Evolutionary conservation across 2,888 invertebrate genomes (phyloP), one percentile per base, ranked within the genome.

Genomic region (Microctonus hyperodae): DNA sequence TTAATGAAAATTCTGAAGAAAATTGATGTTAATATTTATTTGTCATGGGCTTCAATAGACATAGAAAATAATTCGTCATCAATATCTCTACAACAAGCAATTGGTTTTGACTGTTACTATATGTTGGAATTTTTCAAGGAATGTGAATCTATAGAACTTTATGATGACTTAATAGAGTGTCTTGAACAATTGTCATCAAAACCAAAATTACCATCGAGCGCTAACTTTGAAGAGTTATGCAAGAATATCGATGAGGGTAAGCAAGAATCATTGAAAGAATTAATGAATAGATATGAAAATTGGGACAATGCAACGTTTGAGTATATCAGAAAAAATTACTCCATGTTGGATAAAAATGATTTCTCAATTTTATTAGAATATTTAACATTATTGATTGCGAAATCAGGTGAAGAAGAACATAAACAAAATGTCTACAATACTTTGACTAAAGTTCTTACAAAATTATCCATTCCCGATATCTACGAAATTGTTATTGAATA

Each of bases 31-130:
- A 72, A 76, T 3, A 77, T 75, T 61, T 83, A 79, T 50, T 37
- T 84, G 2, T 73, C 70, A 2, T 83, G 83, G 83, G 78, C 74
- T 3, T 80, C 79, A 37, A 22, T 79, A 13, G 73, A 80, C 2
- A 78, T 80, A 3, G 65, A 69, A 13, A 77, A 78, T 4, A 76
- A 79, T 37, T 65, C 64, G 0, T 64, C 64, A 0, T 67, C 67
- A 3, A 70, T 79, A 2, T 75, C 79, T 6, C 65, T 83, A 9
- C 83, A 84, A 65, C 74, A 75, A 57, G 74, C 79, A 1, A 73
- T 84, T 20, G 78, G 82, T 13, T 67, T 76, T 1, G 81, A 78
- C 23, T 79, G 79, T 64, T 74, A 79, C 33, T 62, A 72, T 13
- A 75, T 83, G 3, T 61, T 77, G 0, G 63, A 72, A 9, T 75